Base-by-base conservation (phyloP, 2,797 vertebrate genomes). In the Parotocinclus haroldoi region DNA sequence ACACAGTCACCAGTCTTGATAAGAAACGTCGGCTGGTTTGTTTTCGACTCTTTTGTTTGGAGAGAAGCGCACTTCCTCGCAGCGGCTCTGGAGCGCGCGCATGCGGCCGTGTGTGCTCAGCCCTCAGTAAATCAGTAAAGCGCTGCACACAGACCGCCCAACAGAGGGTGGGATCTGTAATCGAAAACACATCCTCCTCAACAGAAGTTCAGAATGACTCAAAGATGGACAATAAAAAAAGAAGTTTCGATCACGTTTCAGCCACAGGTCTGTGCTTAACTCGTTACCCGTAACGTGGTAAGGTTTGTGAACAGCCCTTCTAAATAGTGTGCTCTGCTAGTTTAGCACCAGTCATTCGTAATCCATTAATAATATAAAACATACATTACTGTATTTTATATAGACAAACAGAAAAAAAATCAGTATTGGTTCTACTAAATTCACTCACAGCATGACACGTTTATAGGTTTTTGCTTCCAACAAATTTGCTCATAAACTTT, bases 21-120 rank as follows among this genome's bases (percentile, higher is more conserved):
- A 42, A 53, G 52, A 67, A 70, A 14, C 14, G 50, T 65, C 71
- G 63, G 10, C 37, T 42, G 64, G 61, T 60, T 69, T 72, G 48
- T 72, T 76, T 72, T 66, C 61, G 59, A 58, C n/a, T 72, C 77
- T 74, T 78, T 78, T 78, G 74, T 78, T 66, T 57, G 39, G 48
- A 42, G 27, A 38, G 39, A 12, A 60, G 48, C 19, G 56, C 19
- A 74, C 71, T 76, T 76, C 77, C 77, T 78, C 53, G 19, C 61
- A 10, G 27, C 39, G n/a, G 40, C 58, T 58, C 57, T 46, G 12
- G 64, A 58, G 65, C 17, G 64, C 54, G 48, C 39, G 46, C 58
- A 63, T 16, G 60, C 50, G 61, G 17, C 12, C 27, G 9, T 16
- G 46, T 52, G 44, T 51, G 57, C 27, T 50, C 12, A 0, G 19